These are phyloP conservation scores for Sebastes steindachneri DNA, from an alignment of 2,797 vertebrate species.

Conservation along the genomic window DNA sequence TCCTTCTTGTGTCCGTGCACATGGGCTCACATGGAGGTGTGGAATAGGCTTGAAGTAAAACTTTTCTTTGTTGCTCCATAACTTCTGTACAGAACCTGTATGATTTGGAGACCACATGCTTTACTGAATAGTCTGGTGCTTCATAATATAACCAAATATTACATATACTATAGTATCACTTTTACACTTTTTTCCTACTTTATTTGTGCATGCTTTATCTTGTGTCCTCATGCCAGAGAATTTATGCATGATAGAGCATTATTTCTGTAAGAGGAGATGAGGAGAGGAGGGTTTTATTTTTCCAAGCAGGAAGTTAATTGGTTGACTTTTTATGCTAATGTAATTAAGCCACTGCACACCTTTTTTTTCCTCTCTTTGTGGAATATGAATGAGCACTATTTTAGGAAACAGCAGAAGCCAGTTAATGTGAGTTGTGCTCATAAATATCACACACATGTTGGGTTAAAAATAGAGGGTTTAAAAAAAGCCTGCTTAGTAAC, in stretches of 20 bases:
- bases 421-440: neutral
- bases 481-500: neutral
- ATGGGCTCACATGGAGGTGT: conserved; percentile 1
- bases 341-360: conserved; percentile 58
- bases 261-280: conserved; percentile 22
- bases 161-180: neutral
- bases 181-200: neutral
- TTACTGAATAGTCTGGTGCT: neutral
- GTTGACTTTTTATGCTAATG: conserved; percentile 76
- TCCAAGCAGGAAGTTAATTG: conserved; percentile 45
- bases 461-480: neutral
- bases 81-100: neutral
- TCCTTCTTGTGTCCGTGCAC: conserved; percentile 15
- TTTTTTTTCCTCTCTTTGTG: neutral
- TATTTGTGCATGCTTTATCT: neutral
- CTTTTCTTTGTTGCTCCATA: neutral
- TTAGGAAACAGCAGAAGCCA: neutral
- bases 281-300: conserved; percentile 3
- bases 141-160: neutral
- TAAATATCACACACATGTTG: neutral
- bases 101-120: neutral
- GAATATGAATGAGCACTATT: conserved; percentile 53
- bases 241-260: conserved; percentile 5
- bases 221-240: neutral
- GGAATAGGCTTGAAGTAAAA: neutral